Conservation (phyloP, 2,113 vertebrate genomes). For the Myotis brandtii region DNA sequence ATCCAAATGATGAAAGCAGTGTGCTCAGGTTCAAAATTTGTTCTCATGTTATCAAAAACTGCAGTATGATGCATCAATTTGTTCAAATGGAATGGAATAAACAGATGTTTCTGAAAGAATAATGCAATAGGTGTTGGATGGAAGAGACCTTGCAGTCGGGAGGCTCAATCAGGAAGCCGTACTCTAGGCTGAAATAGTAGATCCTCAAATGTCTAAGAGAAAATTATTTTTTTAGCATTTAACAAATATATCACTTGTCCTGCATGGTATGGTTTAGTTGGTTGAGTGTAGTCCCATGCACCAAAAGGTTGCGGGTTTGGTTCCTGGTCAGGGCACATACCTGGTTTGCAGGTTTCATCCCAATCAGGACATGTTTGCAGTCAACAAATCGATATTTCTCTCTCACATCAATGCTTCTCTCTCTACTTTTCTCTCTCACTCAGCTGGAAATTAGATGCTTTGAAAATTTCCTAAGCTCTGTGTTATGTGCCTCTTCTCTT, state of each 20-base stretch:
- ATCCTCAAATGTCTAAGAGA: not conserved
- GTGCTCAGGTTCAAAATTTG: not conserved
- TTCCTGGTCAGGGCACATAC: not conserved
- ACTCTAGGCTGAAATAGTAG: not conserved
- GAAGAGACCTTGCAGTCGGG: not conserved
- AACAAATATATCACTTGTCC: not conserved
- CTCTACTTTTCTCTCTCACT: not conserved
- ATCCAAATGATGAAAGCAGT: constrained; percentile 27
- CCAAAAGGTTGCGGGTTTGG: not conserved
- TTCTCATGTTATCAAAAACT: not conserved
- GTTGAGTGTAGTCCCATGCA: not conserved
- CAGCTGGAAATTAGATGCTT: not conserved
- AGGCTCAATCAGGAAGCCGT: not conserved
- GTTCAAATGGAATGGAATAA: constrained; percentile 20
- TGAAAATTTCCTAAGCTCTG: not conserved
- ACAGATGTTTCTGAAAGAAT: not conserved
- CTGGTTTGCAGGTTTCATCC: too few relatives aligned
- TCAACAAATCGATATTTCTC: not conserved
- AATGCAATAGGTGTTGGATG: not conserved
- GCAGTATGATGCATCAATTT: not conserved
- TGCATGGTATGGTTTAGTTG: not conserved
- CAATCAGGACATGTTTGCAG: not conserved
- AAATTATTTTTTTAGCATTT: not conserved
- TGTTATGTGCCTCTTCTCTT: not conserved
- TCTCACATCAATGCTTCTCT: not conserved